These are phyloP conservation scores for Leucosticte australis DNA, from an alignment of 2,113 vertebrate species.

Conservation along the genomic window DNA sequence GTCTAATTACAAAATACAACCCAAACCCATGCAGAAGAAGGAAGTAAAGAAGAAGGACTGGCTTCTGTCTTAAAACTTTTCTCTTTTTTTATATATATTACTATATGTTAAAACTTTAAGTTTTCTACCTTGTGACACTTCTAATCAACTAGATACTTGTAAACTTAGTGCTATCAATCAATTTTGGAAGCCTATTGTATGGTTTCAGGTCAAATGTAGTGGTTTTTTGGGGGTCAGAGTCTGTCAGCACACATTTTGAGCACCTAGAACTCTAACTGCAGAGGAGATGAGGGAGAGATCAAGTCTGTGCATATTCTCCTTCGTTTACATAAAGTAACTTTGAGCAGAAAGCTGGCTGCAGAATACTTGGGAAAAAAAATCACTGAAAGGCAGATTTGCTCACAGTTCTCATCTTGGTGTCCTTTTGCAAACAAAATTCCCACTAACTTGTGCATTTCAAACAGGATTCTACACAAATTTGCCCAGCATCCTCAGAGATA, in stretches of 20 bases:
- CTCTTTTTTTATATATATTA: neutral
- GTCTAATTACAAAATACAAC: neutral
- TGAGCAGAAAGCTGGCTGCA: neutral
- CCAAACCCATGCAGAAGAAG: neutral
- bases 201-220: neutral
- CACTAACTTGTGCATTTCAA: neutral
- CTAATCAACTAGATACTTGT: neutral
- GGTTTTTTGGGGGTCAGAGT: neutral
- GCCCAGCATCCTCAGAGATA: neutral
- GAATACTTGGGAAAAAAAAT: neutral
- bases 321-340: constrained; percentile 8
- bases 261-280: neutral
- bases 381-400: neutral
- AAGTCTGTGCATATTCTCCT: neutral
- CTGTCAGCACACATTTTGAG: neutral
- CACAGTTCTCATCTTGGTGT: neutral
- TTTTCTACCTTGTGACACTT: neutral
- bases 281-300: neutral
- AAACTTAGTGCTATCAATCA: neutral
- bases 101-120: neutral
- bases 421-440: neutral
- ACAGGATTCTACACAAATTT: neutral
- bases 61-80: neutral
- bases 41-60: neutral
- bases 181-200: neutral